phyloP scores from a whole-genome alignment of 2,797 vertebrate genomes.

The Poeciliopsis turneri region DNA sequence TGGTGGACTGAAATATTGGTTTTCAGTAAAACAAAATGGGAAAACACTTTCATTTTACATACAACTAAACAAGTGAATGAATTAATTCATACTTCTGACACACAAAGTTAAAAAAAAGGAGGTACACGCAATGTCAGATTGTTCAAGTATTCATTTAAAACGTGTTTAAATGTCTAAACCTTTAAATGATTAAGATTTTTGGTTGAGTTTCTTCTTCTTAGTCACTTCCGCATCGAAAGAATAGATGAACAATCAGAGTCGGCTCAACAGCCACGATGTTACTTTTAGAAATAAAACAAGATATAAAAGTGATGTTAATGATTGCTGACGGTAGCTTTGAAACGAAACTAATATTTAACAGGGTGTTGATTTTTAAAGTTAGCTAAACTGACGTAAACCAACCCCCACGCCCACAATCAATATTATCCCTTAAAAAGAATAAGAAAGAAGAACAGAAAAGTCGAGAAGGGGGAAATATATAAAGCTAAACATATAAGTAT shows the following conservation, averaged over 20 bases:
- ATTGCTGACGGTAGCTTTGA: not conserved
- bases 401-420: slow-evolving; percentile 27
- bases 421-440: not conserved
- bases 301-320: not conserved
- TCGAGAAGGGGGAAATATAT: not conserved
- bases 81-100: not conserved
- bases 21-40: not conserved
- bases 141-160: not conserved
- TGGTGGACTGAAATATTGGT: not conserved
- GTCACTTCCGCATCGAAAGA: slow-evolving; percentile 55
- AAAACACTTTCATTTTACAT: slow-evolving; percentile 4
- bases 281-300: not conserved
- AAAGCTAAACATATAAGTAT: rapidly evolving
- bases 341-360: not conserved
- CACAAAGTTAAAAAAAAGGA: not conserved
- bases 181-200: not conserved
- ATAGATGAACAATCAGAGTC: no score
- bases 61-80: not conserved
- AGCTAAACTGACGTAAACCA: not conserved
- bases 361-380: not conserved
- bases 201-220: slow-evolving; percentile 1
- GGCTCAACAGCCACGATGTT: not conserved
- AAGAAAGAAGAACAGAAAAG: not conserved
- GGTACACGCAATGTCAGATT: not conserved
- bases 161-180: not conserved